These are phyloP conservation scores for Henricia sp. DNA, from an alignment of 53 echinoderm and acorn worm genomes.

Conservation along the genomic window DNA sequence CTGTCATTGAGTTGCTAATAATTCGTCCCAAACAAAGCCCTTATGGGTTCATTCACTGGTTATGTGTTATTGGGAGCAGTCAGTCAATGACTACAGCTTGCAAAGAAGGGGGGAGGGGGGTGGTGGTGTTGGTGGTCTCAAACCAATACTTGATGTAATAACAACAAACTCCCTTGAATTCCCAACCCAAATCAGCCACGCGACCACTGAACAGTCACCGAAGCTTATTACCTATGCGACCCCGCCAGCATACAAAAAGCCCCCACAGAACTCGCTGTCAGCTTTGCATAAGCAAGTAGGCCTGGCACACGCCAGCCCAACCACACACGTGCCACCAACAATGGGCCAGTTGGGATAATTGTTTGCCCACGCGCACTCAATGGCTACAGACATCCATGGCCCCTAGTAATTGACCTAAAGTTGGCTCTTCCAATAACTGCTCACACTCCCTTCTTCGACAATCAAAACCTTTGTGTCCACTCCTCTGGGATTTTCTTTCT, in stretches of 20 bases:
- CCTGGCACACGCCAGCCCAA: slow-evolving; percentile 55
- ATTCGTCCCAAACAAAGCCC: slow-evolving; percentile 49
- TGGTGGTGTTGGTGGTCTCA: background rate
- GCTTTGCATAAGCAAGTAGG: slow-evolving; percentile 74
- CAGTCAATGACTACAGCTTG: slow-evolving; percentile 21
- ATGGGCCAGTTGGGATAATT: slow-evolving; percentile 65
- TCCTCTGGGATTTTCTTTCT: background rate
- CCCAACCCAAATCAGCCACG: slow-evolving; percentile 10
- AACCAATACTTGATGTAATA: slow-evolving; percentile 25
- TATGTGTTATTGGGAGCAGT: slow-evolving; percentile 1
- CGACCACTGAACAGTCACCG: slow-evolving; percentile 22
- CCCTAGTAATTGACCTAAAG: slow-evolving; percentile 72
- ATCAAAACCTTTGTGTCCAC: slow-evolving; percentile 1
- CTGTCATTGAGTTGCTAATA: background rate
- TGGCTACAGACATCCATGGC: slow-evolving; percentile 70
- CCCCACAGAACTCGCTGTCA: slow-evolving; percentile 24
- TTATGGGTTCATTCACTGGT: slow-evolving; percentile 42
- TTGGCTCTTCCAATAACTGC: slow-evolving; percentile 45
- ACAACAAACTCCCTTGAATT: slow-evolving; percentile 8
- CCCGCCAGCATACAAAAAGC: slow-evolving; percentile 8
- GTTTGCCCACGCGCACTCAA: slow-evolving; percentile 66
- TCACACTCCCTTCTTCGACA: slow-evolving; percentile 19
- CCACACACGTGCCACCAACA: slow-evolving; percentile 68
- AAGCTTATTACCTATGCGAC: slow-evolving; percentile 55
- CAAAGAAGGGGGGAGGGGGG: background rate